Percentiles rank a stretch among this genome's conserved stretches.
These are phyloP conservation scores for Helicoverpa assulta DNA, from an alignment of 2,888 invertebrate genomes.

Conservation along the genomic window DNA sequence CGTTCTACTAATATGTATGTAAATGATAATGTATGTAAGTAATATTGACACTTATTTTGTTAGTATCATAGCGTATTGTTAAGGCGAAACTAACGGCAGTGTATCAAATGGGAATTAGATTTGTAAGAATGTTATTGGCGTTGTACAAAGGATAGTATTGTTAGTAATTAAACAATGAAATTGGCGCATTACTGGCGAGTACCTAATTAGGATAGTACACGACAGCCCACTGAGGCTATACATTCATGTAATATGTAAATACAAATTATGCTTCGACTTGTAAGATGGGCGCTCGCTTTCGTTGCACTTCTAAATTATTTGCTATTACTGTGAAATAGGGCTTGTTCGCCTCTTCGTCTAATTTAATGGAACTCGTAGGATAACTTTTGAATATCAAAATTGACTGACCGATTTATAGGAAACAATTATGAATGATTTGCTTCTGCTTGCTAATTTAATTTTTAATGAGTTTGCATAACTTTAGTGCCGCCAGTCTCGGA, in stretches of 20 bases:
- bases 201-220: constrained; percentile 89
- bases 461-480: constrained; percentile 66
- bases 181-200: constrained; percentile 91
- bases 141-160: constrained; percentile 89
- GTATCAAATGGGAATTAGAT: constrained; percentile 85
- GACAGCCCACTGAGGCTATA: constrained; percentile 86
- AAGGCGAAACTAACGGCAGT: constrained; percentile 85
- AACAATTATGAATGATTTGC: constrained; percentile 71
- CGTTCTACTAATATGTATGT: constrained; percentile 85
- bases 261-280: constrained; percentile 78
- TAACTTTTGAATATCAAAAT: constrained; percentile 66
- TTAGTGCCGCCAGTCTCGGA: constrained; percentile 64
- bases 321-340: constrained; percentile 67
- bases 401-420: constrained; percentile 74
- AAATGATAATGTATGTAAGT: constrained; percentile 84
- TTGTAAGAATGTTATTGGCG: constrained; percentile 87
- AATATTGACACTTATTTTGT: constrained; percentile 89
- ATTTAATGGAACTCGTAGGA: constrained; percentile 58
- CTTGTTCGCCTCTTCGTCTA: constrained; percentile 67
- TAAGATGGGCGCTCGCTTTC: constrained; percentile 82
- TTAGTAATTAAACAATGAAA: constrained; percentile 87
- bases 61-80: constrained; percentile 84
- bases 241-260: constrained; percentile 81
- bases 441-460: constrained; percentile 76
- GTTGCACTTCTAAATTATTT: constrained; percentile 81